These are phyloP conservation scores for Drosophila diplacantha DNA, from an alignment of 2,888 invertebrate species.

Conservation along the genomic window DNA sequence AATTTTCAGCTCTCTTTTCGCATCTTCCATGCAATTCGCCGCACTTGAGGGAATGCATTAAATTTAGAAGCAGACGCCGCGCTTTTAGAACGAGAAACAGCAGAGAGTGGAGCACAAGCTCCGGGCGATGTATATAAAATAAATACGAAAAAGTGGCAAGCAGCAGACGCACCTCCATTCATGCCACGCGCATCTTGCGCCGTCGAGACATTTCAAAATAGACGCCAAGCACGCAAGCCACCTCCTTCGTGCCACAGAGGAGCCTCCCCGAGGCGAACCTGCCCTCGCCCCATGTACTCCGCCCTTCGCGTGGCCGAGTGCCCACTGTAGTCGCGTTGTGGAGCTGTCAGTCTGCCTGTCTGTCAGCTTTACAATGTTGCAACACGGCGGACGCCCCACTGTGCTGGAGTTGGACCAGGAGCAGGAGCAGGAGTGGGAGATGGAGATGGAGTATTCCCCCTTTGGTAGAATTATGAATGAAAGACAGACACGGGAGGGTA, in stretches of 20 bases:
- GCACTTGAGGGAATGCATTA: conserved; percentile 52
- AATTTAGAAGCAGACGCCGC: conserved; percentile 47
- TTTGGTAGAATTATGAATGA: conserved; percentile 16
- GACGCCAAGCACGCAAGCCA: conserved; percentile 31
- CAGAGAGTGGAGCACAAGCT: conserved; percentile 4
- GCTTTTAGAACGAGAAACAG: conserved; percentile 10
- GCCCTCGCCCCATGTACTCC: neutral
- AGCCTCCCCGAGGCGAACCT: neutral
- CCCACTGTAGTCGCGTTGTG: neutral
- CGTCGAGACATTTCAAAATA: conserved; percentile 53
- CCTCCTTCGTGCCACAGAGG: conserved; percentile 11
- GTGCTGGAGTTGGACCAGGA: neutral
- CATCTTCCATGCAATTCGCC: conserved; percentile 43
- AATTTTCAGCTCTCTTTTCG: conserved; percentile 24
- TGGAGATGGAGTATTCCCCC: neutral
- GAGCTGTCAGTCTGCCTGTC: neutral
- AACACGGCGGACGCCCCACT: neutral
- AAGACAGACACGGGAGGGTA: neutral
- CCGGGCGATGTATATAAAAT: neutral
- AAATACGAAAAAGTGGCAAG: conserved; percentile 1
- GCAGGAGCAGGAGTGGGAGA: neutral
- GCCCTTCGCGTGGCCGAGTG: neutral
- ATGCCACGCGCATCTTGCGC: conserved; percentile 48
- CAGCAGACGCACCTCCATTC: conserved; percentile 49
- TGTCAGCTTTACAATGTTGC: conserved; percentile 13